Base-by-base conservation (phyloP, 2,888 invertebrate species). In the Acanthoscelides obtectus region DNA sequence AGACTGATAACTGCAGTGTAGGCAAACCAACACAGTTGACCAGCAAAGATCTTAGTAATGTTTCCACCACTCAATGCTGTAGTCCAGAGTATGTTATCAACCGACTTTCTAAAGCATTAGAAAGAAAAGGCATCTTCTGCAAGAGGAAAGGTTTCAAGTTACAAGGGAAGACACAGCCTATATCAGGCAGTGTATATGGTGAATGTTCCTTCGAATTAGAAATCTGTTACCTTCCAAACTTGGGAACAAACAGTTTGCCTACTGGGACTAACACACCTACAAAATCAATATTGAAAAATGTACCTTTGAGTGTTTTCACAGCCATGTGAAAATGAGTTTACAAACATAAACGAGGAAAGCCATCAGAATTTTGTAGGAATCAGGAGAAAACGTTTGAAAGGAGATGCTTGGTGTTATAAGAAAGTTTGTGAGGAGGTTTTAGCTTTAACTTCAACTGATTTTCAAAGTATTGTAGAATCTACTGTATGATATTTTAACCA, bases 361-460 rank as follows among this genome's bases (percentile, higher is more conserved):
- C 22, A n/a, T 21, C 45, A 21, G 1, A 17, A 64, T n/a, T 22
- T 87, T 67, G 88, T 90, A 3, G 93, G 93, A 25, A 90, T 94
- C 71, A 87, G 90, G 71, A 87, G 94, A 72, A 94, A 93, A 81
- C 86, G 94, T 63, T 88, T 94, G 66, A 91, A 90, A 81, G 94
- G 94, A 0, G 92, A 94, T 81, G 90, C 92, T 0, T 94, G 94
- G 93, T 90, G 91, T 76, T 94, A 94, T 85, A 94, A 94, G 83
- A 89, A 88, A 76, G 89, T 93, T 45, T 93, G 93, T 82, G 93
- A 94, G 83, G 90, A 93, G 82, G 89, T 94, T 22, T 83, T 90
- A 22, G 88, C 89, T 5, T 82, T 90, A 71, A 87, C 89, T 67
- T 85, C 86, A 12, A 80, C 79, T 4, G 83, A 81, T 45, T 79